These are phyloP conservation scores for Lordiphosa andalusiaca DNA, from an alignment of 2,888 invertebrate species.

Conservation along the genomic window DNA sequence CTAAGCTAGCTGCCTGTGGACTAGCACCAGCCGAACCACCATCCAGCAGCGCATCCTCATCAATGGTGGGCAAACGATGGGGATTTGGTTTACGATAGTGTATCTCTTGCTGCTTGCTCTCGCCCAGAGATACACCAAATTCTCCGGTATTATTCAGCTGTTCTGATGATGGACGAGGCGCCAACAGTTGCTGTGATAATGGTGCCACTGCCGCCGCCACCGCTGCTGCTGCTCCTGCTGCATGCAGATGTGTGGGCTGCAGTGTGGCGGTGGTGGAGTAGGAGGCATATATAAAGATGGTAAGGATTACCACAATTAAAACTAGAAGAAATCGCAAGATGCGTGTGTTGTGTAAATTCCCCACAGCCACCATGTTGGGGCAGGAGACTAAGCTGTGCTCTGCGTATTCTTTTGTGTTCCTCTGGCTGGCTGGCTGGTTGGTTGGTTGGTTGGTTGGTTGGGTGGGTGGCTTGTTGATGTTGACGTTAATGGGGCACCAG, in stretches of 20 bases:
- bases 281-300: conserved; percentile 81
- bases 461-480: too few relatives aligned
- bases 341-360: conserved; percentile 79
- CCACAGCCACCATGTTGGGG: conserved; percentile 55
- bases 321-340: conserved; percentile 81
- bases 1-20: conserved; percentile 47
- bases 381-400: background rate
- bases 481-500: conserved; percentile 3
- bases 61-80: conserved; percentile 75
- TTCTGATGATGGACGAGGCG: conserved; percentile 7
- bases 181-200: conserved; percentile 19
- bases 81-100: conserved; percentile 42
- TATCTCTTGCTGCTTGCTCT: conserved; percentile 9
- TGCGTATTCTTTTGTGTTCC: background rate
- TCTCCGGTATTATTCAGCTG: conserved; percentile 48
- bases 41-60: conserved; percentile 71
- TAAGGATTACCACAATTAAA: conserved; percentile 79
- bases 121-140: conserved; percentile 14
- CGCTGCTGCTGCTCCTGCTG: conserved; percentile 20
- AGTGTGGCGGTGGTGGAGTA: conserved; percentile 79
- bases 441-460: too few relatives aligned
- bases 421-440: too few relatives aligned
- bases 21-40: conserved; percentile 63
- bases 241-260: conserved; percentile 69
- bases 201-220: conserved; percentile 5